These are phyloP conservation scores for Drosophila kuntzei DNA, from an alignment of 2,888 invertebrate species.

Conservation along the genomic window DNA sequence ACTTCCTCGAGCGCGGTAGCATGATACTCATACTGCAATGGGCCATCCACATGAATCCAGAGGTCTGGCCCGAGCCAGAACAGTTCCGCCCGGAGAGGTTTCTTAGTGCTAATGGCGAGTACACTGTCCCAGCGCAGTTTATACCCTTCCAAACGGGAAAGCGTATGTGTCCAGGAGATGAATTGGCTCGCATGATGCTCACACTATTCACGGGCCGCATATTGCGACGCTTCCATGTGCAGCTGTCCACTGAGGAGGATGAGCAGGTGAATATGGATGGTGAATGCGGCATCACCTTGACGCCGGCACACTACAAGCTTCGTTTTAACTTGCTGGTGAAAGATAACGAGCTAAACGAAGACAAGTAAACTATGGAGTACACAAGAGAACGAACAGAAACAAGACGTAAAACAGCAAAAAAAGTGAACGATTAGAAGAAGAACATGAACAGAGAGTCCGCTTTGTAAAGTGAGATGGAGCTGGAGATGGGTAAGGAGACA, in stretches of 20 bases:
- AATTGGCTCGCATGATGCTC: constrained; percentile 90
- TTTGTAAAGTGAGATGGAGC: background rate
- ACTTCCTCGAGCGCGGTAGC: constrained; percentile 88
- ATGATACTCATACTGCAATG: constrained; percentile 93
- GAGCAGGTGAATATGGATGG: constrained; percentile 88
- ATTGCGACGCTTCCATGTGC: constrained; percentile 87
- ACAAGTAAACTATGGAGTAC: background rate
- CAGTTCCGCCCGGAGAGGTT: constrained; percentile 90
- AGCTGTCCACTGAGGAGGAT: constrained; percentile 13
- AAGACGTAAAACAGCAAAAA: background rate
- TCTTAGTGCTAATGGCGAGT: constrained; percentile 88
- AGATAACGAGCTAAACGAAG: background rate
- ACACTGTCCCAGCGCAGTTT: constrained; percentile 89
- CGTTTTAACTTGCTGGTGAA: constrained; percentile 30
- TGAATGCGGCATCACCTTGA: constrained; percentile 90
- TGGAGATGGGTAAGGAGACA: background rate
- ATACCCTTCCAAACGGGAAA: constrained; percentile 95
- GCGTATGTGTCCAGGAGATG: constrained; percentile 94
- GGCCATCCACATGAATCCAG: constrained; percentile 91
- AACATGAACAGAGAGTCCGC: background rate
- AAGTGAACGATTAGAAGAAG: background rate
- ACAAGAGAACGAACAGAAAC: background rate
- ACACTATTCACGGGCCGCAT: constrained; percentile 89
- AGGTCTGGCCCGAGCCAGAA: constrained; percentile 89
- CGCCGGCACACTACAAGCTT: constrained; percentile 87